These are phyloP conservation scores for Montipora foliosa DNA, from an alignment of 64 coral and sea anemone genomes.

Conservation along the genomic window DNA sequence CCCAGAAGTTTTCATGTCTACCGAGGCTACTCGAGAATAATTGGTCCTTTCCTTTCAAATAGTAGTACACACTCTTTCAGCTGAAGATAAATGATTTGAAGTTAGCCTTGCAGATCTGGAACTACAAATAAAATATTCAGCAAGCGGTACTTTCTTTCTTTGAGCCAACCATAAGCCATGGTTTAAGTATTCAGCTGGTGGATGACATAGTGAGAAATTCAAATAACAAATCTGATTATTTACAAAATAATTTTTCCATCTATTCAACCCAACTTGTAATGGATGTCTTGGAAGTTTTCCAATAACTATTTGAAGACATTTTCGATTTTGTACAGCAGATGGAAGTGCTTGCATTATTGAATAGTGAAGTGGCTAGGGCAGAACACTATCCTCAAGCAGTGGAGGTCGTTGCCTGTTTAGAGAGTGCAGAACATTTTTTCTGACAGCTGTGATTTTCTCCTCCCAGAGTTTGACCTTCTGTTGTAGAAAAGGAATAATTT, in stretches of 20 bases:
- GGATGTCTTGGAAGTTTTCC: conserved; percentile 45
- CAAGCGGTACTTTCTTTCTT: not conserved
- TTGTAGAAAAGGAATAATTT: not conserved
- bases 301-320: conserved; percentile 52
- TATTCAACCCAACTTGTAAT: conserved; percentile 6
- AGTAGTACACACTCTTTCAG: not conserved
- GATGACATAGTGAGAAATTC: conserved; percentile 39
- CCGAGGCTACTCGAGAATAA: not conserved
- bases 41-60: not conserved
- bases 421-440: not conserved
- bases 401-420: not conserved
- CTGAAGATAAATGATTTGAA: not conserved
- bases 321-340: conserved; percentile 16
- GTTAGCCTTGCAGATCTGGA: not conserved
- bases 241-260: conserved; percentile 10
- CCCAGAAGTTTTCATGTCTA: not conserved
- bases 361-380: not conserved
- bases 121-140: not conserved
- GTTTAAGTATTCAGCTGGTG: not conserved
- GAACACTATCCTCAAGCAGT: not conserved
- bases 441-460: not conserved
- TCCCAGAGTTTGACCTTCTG: not conserved
- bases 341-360: not conserved
- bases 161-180: conserved; percentile 1
- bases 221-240: not conserved